These are phyloP conservation scores for Campoletis sonorensis DNA, from an alignment of 1,140 invertebrate species.

Conservation along the genomic window DNA sequence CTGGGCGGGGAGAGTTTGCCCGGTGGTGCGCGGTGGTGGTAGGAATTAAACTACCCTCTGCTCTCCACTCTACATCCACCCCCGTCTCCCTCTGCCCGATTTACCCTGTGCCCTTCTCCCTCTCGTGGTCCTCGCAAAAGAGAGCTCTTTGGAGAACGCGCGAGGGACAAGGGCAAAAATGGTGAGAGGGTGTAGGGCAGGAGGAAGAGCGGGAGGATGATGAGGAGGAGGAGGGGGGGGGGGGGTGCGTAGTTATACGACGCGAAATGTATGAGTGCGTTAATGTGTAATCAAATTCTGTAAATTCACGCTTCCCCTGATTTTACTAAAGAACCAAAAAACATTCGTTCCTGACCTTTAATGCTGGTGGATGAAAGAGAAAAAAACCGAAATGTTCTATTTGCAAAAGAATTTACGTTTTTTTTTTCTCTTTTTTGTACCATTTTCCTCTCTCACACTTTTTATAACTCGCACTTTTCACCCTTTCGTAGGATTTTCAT, in stretches of 20 bases:
- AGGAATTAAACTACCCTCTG: constrained; percentile 67
- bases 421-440: neutral
- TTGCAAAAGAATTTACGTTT: too few relatives aligned
- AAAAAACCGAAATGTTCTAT: neutral
- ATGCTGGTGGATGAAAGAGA: neutral
- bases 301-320: constrained; percentile 60
- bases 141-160: constrained; percentile 18
- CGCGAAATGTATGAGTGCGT: constrained; percentile 74
- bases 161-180: neutral
- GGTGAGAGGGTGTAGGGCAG: constrained; percentile 30
- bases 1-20: constrained; percentile 40
- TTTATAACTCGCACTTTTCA: neutral
- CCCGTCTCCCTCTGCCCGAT: constrained; percentile 14
- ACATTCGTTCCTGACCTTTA: constrained; percentile 61
- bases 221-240: too few relatives aligned
- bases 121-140: constrained; percentile 40
- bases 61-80: constrained; percentile 48
- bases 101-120: constrained; percentile 7
- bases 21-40: constrained; percentile 65
- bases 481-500: neutral
- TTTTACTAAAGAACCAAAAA: constrained; percentile 71
- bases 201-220: too few relatives aligned
- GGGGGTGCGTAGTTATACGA: constrained; percentile 65
- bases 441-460: too few relatives aligned
- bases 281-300: constrained; percentile 76